These are phyloP conservation scores for Chalcis sispes DNA, from an alignment of 2,888 invertebrate genomes.

Conservation along the genomic window DNA sequence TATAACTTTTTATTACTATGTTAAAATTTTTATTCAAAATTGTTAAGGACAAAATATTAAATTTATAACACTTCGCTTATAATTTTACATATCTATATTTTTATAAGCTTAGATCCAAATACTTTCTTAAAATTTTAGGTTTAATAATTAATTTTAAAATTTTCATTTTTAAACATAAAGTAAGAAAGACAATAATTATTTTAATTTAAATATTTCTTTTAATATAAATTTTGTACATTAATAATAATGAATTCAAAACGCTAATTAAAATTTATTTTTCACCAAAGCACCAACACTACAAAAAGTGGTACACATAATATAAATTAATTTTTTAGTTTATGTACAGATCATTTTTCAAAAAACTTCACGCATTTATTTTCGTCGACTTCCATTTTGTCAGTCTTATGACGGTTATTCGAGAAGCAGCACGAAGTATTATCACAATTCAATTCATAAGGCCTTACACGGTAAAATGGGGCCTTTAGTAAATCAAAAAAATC, in stretches of 20 bases:
- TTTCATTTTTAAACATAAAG: conserved; percentile 15
- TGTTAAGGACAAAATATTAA: conserved; percentile 51
- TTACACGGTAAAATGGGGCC: conserved; percentile 36
- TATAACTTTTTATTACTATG: conserved; percentile 11
- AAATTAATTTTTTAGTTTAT: conserved; percentile 37
- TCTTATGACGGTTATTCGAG: conserved; percentile 53
- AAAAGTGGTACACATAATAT: conserved; percentile 22
- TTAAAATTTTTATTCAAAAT: conserved; percentile 56
- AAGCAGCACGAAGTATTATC: conserved; percentile 56
- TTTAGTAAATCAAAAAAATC: conserved; percentile 46
- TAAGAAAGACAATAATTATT: conserved; percentile 20
- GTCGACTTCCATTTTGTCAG: conserved; percentile 56
- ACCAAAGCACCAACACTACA: conserved; percentile 33
- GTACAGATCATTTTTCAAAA: conserved; percentile 45
- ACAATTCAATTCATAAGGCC: conserved; percentile 54
- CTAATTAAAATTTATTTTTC: conserved; percentile 28
- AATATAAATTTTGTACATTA: conserved; percentile 26
- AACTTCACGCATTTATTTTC: conserved; percentile 42
- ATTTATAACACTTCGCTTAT: conserved; percentile 43
- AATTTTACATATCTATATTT: conserved; percentile 49
- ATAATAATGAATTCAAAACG: conserved; percentile 19
- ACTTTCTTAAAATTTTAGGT: conserved; percentile 24
- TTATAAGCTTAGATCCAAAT: conserved; percentile 33
- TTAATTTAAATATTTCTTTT: conserved; percentile 17
- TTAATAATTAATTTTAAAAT: conserved; percentile 22